These are phyloP conservation scores for Bathynomus jamesi DNA, from an alignment of 1,140 invertebrate genomes.

Conservation along the genomic window DNA sequence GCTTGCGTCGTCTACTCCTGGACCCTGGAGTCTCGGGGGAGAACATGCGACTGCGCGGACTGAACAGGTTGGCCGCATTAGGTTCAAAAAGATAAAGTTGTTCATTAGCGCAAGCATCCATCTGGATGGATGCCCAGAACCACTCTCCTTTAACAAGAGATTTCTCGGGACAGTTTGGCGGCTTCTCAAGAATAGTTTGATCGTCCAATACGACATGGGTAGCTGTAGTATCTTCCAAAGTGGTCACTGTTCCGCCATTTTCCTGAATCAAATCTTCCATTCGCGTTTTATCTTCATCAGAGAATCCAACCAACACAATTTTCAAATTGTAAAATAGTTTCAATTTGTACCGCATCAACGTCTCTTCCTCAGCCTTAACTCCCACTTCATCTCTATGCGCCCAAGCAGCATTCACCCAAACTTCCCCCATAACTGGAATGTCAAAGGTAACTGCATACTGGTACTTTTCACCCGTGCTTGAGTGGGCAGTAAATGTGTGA, in stretches of 20 bases:
- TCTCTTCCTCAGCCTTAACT: constrained; percentile 42
- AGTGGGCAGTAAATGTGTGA: constrained; percentile 88
- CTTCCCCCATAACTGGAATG: constrained; percentile 73
- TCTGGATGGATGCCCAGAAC: constrained; percentile 96
- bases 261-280: constrained; percentile 45
- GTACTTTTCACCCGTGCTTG: constrained; percentile 78
- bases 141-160: constrained; percentile 78
- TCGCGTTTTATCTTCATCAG: constrained; percentile 46
- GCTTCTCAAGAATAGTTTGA: constrained; percentile 28
- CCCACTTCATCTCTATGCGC: constrained; percentile 54
- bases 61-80: constrained; percentile 14
- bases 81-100: constrained; percentile 58
- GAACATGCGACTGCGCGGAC: constrained; percentile 14
- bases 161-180: constrained; percentile 30
- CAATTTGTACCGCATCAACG: background rate
- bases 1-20: constrained; percentile 43
- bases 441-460: constrained; percentile 74
- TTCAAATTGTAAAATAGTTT: constrained; percentile 46
- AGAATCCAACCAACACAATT: constrained; percentile 48
- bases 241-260: constrained; percentile 30
- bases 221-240: constrained; percentile 25
- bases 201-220: constrained; percentile 35
- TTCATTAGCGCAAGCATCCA: constrained; percentile 84
- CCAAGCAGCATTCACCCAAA: constrained; percentile 85
- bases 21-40: constrained; percentile 38